Evolutionary conservation across 2,113 vertebrate genomes (phyloP).

Genomic region (Pangasianodon hypophthalmus): DNA sequence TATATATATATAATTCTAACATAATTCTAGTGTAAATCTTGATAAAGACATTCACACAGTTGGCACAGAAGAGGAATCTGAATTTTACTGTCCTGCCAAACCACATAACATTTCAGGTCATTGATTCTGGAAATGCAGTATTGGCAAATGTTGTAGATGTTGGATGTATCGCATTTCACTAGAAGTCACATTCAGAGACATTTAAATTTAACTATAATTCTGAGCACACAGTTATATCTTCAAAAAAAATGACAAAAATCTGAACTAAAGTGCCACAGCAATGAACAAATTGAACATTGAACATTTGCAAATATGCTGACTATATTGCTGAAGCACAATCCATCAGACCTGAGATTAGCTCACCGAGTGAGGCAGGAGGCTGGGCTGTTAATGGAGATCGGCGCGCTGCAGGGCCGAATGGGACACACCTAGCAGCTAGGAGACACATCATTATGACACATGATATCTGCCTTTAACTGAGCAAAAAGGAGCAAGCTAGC

Average conservation of each 20-base stretch:
- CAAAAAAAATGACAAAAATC: background rate
- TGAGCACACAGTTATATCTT: background rate
- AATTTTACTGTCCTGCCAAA: background rate
- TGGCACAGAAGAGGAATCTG: background rate
- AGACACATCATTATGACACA: constrained; percentile 61
- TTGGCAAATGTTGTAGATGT: background rate
- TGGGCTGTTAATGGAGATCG: constrained; percentile 46
- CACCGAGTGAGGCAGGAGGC: background rate
- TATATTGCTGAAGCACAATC: constrained; percentile 3
- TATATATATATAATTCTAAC: background rate
- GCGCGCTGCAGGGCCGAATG: constrained; percentile 26
- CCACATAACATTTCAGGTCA: background rate
- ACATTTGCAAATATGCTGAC: constrained; percentile 22
- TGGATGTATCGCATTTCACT: background rate
- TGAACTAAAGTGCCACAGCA: background rate
- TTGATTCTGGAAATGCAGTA: background rate
- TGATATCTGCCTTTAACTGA: constrained; percentile 54
- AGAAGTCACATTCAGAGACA: background rate
- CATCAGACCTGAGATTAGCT: constrained; percentile 27
- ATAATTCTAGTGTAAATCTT: background rate
- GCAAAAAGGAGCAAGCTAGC: constrained; percentile 29
- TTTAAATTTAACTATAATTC: background rate
- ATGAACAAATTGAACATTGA: constrained; percentile 9
- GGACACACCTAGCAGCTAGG: constrained; percentile 51
- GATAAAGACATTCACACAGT: background rate